phyloP scores from a whole-genome alignment of 2,888 invertebrate genomes.

The Petrolisthes manimaculis region DNA sequence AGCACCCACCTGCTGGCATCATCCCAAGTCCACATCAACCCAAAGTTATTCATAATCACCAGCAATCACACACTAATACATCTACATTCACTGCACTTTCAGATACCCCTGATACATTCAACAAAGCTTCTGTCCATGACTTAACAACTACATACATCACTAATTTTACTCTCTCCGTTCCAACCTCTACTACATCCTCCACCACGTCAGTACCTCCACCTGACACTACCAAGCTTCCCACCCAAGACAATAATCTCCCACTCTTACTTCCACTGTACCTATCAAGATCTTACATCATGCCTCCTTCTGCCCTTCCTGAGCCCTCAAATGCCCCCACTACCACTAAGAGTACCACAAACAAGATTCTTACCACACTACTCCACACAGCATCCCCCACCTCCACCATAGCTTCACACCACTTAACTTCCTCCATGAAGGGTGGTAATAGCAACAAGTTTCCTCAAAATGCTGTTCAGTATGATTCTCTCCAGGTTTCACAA shows the following conservation, averaged over 20 bases:
- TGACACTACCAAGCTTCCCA: not conserved
- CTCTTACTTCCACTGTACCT: not conserved
- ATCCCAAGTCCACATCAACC: not conserved
- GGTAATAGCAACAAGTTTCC: not conserved
- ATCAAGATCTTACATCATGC: not conserved
- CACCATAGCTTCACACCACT: not conserved
- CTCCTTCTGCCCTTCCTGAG: not conserved
- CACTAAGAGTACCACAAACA: not conserved
- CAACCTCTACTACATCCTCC: not conserved
- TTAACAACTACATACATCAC: not conserved
- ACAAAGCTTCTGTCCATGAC: not conserved
- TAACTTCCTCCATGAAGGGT: not conserved
- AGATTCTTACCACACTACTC: not conserved
- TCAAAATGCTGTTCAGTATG: not conserved
- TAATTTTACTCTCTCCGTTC: not conserved
- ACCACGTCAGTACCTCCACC: not conserved
- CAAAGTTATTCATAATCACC: not conserved
- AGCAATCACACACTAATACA: not conserved
- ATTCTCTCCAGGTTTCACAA: not conserved
- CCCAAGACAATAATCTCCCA: not conserved
- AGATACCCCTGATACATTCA: not conserved
- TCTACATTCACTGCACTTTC: not conserved
- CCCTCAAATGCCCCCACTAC: not conserved
- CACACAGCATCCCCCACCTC: not conserved
- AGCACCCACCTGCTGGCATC: not conserved